Conservation (phyloP, 2,797 vertebrate species). For the Dromococcyx pavoninus region DNA sequence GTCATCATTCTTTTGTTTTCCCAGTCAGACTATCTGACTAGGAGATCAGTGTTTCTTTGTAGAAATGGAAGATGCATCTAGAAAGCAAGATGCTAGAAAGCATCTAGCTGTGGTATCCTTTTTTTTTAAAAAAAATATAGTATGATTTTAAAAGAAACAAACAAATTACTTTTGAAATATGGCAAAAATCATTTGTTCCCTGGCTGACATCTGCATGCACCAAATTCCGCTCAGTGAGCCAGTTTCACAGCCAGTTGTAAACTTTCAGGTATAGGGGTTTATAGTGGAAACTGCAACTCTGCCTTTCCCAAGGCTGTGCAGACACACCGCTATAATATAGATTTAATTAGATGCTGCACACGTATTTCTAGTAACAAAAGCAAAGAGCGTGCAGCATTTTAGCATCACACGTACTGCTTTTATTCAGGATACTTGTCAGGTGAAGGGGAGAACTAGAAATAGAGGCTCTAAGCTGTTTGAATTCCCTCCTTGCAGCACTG, state of each 20-base stretch:
- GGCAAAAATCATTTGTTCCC: constrained; percentile 16
- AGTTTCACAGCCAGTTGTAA: constrained; percentile 29
- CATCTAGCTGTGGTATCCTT: neutral
- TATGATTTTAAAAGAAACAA: constrained; percentile 39
- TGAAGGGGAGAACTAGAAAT: constrained; percentile 27
- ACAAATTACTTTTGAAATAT: constrained; percentile 35
- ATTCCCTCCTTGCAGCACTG: constrained; percentile 57
- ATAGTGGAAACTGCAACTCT: constrained; percentile 30
- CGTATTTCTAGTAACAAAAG: constrained; percentile 13
- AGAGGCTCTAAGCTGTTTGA: constrained; percentile 37
- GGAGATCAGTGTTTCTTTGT: neutral
- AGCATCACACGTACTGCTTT: neutral
- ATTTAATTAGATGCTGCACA: neutral
- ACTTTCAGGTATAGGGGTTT: neutral
- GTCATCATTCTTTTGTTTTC: constrained; percentile 23
- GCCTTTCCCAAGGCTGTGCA: neutral
- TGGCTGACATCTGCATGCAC: neutral
- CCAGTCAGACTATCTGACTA: neutral
- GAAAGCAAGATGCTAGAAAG: neutral
- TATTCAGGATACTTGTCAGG: constrained; percentile 33
- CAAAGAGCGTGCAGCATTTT: neutral
- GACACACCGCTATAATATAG: neutral
- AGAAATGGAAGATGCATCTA: neutral
- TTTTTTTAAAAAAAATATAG: neutral
- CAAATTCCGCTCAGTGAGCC: constrained; percentile 14